Base-by-base conservation (phyloP, 1,140 invertebrate genomes). In the Uloborus diversus region DNA sequence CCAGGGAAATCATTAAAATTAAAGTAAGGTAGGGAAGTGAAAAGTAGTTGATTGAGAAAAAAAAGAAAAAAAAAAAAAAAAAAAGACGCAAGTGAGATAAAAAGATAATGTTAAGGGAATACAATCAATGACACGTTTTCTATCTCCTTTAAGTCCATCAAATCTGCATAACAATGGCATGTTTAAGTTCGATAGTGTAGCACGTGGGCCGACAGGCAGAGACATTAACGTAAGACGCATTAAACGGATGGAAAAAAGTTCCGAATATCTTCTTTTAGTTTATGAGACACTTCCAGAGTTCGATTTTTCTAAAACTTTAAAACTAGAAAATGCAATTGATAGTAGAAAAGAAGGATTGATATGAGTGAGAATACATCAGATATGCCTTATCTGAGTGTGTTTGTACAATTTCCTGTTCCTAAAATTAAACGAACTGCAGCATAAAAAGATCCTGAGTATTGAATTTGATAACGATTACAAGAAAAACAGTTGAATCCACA, bases 101-200 rank as follows among this genome's bases (percentile, higher is more conserved):
- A 49, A 51, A 69, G 13, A 23, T 56, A 27, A 25, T 56, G 7
- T 20, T 61, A 28, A 73, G 61, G 33, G 69, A 73, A 57, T 73
- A 73, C 69, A 73, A 61, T 73, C 35, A 61, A 61, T 49, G 69
- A 73, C 69, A 73, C 37, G 53, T 59, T 73, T 73, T 37, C 32
- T 30, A 73, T 61, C 56, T 59, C 35, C 33, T 61, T 61, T 73
- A 73, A 73, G 37, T 73, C 69, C 56, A 73, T 73, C 69, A 73
- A 73, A 73, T 73, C 69, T 73, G 32, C 69, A 73, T 73, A 73
- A 73, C 69, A 73, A 73, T 47, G 35, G 57, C 37, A 32, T 47
- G 56, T 73, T 61, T 68, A 68, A 49, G 64, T 68, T 68, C 64
- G 47, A 68, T 68, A 30, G 37, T 51, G 37, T 28, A 28, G 64